Evolutionary conservation across 2,888 invertebrate genomes (phyloP).

Genomic region (Lysandra bellargus): DNA sequence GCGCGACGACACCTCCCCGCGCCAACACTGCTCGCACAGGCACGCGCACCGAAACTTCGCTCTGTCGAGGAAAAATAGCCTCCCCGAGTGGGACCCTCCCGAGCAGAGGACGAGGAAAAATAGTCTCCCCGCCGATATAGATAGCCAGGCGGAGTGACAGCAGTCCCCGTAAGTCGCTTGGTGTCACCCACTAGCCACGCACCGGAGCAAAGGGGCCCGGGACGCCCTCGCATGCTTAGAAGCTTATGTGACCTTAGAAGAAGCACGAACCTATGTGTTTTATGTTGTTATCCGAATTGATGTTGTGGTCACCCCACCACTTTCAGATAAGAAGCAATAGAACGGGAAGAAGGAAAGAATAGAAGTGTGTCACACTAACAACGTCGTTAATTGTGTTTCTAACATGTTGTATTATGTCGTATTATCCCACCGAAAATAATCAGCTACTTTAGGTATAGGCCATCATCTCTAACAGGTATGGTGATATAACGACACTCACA

Average conservation of each 20-base stretch:
- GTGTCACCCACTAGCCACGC: constrained; percentile 71
- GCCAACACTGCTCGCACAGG: constrained; percentile 75
- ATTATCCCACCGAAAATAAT: too few relatives aligned
- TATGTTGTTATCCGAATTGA: constrained; percentile 34
- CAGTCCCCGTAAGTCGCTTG: constrained; percentile 72
- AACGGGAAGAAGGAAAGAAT: neutral
- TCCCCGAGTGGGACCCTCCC: constrained; percentile 75
- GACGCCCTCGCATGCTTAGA: constrained; percentile 77
- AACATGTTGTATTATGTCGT: too few relatives aligned
- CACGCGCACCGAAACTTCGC: constrained; percentile 67
- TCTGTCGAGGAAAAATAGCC: constrained; percentile 73
- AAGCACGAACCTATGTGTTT: constrained; percentile 63
- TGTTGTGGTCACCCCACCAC: constrained; percentile 31
- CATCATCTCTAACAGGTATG: too few relatives aligned
- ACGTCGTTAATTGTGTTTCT: too few relatives aligned
- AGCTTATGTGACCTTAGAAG: constrained; percentile 70
- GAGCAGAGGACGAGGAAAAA: constrained; percentile 70
- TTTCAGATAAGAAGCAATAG: neutral
- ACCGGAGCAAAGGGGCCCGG: constrained; percentile 68
- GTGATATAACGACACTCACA: too few relatives aligned
- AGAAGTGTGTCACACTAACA: neutral
- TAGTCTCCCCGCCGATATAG: constrained; percentile 71
- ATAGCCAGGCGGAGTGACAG: constrained; percentile 65
- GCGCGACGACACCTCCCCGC: constrained; percentile 66
- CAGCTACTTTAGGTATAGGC: too few relatives aligned